A percentile compares a stretch with the other conserved stretches of the same genome.
Conservation (phyloP, 2,113 vertebrate species). For the Rhagologus leucostigma region DNA sequence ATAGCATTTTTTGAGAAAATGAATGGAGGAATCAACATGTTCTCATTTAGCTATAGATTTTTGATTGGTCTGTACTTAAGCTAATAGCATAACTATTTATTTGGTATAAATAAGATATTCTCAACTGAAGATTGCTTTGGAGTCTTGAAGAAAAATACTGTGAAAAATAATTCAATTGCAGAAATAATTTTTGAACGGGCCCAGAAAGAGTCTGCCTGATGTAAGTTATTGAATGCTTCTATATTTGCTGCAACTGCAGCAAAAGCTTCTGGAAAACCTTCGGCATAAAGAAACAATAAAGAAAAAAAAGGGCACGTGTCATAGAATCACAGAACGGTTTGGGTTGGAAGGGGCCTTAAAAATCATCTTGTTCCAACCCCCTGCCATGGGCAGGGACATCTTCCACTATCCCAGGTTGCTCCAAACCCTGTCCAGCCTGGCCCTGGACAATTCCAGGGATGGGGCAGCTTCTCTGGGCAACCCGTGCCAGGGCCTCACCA, state of each 20-base stretch:
- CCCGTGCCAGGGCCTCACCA: not conserved
- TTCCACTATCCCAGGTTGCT: rapidly evolving
- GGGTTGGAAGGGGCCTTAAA: not conserved
- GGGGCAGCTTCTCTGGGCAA: not conserved
- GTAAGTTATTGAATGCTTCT: not conserved
- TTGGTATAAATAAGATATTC: conserved; percentile 41
- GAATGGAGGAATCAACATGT: conserved; percentile 50
- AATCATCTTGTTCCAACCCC: not conserved
- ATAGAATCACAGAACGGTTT: not conserved
- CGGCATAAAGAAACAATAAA: not conserved
- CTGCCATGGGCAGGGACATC: not conserved
- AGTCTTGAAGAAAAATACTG: conserved; percentile 12
- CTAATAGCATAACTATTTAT: conserved; percentile 53
- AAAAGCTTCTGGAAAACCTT: not conserved
- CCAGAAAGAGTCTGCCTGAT: not conserved
- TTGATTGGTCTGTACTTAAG: conserved; percentile 52
- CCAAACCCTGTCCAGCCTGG: rapidly evolving
- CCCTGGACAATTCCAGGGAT: not conserved
- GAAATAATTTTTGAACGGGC: not conserved
- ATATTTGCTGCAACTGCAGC: not conserved
- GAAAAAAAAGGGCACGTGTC: not conserved
- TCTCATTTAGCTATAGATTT: conserved; percentile 27
- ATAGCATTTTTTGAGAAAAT: conserved; percentile 31
- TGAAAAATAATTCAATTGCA: not conserved
- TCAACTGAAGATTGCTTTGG: not conserved